Conservation (phyloP, 2,888 invertebrate species). For the Eulithis testata region DNA sequence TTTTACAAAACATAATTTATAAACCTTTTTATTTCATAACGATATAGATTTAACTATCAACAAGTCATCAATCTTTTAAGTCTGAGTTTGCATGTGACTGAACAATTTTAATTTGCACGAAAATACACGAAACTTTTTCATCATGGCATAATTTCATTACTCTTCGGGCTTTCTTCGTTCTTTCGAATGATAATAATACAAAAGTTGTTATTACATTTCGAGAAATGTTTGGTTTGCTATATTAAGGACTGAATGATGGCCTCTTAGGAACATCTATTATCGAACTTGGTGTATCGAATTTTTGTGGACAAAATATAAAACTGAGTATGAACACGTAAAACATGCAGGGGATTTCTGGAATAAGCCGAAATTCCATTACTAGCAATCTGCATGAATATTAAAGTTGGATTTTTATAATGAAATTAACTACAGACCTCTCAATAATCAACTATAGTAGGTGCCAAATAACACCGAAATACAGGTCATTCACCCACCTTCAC, state of each 20-base stretch:
- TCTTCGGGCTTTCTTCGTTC: slow-evolving; percentile 2
- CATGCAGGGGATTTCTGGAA: no score
- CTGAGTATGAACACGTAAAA: no score
- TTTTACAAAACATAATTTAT: no score
- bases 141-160: slow-evolving; percentile 20
- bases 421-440: no score
- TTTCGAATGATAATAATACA: slow-evolving; percentile 21
- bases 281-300: neutral
- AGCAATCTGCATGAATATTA: no score
- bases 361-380: no score
- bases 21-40: slow-evolving; percentile 10
- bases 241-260: slow-evolving; percentile 12
- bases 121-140: slow-evolving; percentile 23
- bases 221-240: slow-evolving; percentile 17
- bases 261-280: slow-evolving; percentile 7
- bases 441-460: no score
- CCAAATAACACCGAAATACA: no score
- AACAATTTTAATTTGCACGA: slow-evolving; percentile 25
- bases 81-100: slow-evolving; percentile 20
- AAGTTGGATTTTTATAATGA: no score
- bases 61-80: slow-evolving; percentile 12
- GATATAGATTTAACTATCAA: slow-evolving; percentile 17
- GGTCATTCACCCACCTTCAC: no score
- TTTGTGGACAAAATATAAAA: neutral
- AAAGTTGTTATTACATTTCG: slow-evolving; percentile 24